Evolutionary conservation across 2,888 invertebrate species (phyloP).

Genomic region (Stenichneumon culpator): DNA sequence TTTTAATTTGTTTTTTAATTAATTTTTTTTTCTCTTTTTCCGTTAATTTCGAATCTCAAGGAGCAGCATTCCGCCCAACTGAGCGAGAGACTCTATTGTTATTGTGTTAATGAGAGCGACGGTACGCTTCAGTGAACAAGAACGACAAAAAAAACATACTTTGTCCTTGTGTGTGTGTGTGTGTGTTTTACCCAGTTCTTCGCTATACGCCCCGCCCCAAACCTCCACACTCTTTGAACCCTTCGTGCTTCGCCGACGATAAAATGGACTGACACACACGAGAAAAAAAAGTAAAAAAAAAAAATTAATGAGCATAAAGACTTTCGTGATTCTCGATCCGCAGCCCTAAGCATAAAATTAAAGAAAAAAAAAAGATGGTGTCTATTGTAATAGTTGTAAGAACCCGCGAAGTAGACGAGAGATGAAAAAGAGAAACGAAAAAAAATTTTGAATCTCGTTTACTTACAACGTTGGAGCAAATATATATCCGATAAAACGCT

Average conservation of each 20-base stretch:
- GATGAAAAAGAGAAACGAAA: constrained; percentile 6
- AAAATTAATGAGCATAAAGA: constrained; percentile 15
- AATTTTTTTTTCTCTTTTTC: constrained; percentile 8
- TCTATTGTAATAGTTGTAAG: constrained; percentile 67
- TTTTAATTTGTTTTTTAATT: background rate
- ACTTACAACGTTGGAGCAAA: constrained; percentile 8
- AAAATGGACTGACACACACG: constrained; percentile 12
- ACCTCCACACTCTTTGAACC: constrained; percentile 10
- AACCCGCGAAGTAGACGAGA: constrained; percentile 44
- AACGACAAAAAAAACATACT: constrained; percentile 5
- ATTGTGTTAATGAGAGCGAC: constrained; percentile 50
- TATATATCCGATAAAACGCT: constrained; percentile 40
- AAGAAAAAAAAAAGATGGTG: constrained; percentile 55
- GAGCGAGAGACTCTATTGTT: constrained; percentile 35
- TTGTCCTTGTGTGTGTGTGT: constrained; percentile 47
- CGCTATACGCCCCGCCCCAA: constrained; percentile 2
- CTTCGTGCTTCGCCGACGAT: constrained; percentile 13
- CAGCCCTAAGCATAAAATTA: constrained; percentile 43
- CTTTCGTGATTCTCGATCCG: constrained; percentile 41
- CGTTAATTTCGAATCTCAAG: background rate
- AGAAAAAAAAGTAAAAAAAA: background rate
- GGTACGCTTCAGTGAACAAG: constrained; percentile 45
- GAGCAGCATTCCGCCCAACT: constrained; percentile 57
- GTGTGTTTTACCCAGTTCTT: constrained; percentile 28
- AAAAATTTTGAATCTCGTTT: constrained; percentile 3